Evolutionary conservation across 2,888 invertebrate genomes (phyloP), one percentile per base, ranked within the genome.

Genomic region (Autographa pulchrina): DNA sequence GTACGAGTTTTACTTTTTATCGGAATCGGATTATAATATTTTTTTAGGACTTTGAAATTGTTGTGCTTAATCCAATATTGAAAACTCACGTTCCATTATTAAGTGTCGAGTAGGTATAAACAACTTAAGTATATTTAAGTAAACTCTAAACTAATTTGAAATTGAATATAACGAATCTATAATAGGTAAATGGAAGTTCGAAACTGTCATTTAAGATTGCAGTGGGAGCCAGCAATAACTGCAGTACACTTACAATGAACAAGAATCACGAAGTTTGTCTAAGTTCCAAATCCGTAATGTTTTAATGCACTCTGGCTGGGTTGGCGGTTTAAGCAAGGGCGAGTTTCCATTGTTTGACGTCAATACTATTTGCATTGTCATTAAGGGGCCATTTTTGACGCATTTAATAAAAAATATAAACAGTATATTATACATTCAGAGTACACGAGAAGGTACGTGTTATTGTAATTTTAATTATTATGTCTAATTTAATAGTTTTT

Each of bases 261-360:
- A 82, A 81, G 80, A 85, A 83, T 85, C 77, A 78, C 82, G 72
- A 89, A 91, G 86, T 91, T 90, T 75, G 81, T 77, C 82, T 80
- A 83, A 90, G 86, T 91, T 90, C 88, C 86, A 87, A 90, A 91
- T 91, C 90, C 88, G 90, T 90, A 90, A 92, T 91, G 91, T 91
- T 92, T 92, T 91, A 91, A 92, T 92, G 92, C 91, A 92, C 90
- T 90, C 84, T 81, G 88, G 86, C 90, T 90, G 86, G 85, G 83
- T 85, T 85, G 80, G 83, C 81, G 85, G 88, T 88, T 48, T 91
- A 89, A 90, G 91, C 88, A 89, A 77, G 75, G 43, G 62, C 71
- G 65, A 64, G 85, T 88, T 83, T 85, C 75, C 92, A 84, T 81
- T 87, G 72, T 43, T 60, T 7, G 20, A 77, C 81, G 83, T 41